Conservation (phyloP, 2,888 invertebrate genomes). For the Argynnis bischoffii region DNA sequence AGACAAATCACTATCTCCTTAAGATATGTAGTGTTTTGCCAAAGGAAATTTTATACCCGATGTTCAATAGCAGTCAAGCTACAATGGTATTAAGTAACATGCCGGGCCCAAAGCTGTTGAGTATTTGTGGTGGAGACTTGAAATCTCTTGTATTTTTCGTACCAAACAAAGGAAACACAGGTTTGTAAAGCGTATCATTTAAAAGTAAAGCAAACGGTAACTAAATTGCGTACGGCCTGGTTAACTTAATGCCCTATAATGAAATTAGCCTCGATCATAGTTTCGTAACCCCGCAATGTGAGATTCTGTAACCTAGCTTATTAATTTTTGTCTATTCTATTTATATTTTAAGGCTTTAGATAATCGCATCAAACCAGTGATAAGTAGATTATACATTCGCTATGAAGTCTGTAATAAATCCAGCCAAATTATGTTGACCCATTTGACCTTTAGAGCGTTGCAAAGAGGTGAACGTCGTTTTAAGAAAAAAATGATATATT, state of each 20-base stretch:
- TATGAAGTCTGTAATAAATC: not conserved
- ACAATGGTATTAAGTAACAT: conserved; percentile 79
- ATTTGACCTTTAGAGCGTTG: conserved; percentile 12
- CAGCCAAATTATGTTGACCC: conserved; percentile 8
- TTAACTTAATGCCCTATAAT: conserved; percentile 8
- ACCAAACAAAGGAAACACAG: conserved; percentile 76
- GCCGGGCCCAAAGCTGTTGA: conserved; percentile 68
- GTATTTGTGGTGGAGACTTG: conserved; percentile 64
- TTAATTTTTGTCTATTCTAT: conserved; percentile 2
- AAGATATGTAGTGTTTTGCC: conserved; percentile 70
- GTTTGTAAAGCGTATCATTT: conserved; percentile 46
- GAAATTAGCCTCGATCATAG: conserved; percentile 13
- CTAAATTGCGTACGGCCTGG: conserved; percentile 6
- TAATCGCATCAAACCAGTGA: not conserved
- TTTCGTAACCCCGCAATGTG: conserved; percentile 8
- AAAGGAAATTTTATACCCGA: conserved; percentile 57
- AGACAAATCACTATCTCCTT: conserved; percentile 76
- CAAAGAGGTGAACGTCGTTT: conserved; percentile 1
- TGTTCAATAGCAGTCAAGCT: conserved; percentile 69
- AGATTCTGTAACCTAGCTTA: not conserved
- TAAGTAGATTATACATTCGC: conserved; percentile 7
- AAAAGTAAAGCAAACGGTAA: not conserved
- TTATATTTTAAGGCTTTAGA: not conserved
- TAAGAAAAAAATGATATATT: not conserved
- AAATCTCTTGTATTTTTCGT: conserved; percentile 77